Evolutionary conservation across 2,113 vertebrate genomes (phyloP).

Genomic region (Brienomyrus longianalis): DNA sequence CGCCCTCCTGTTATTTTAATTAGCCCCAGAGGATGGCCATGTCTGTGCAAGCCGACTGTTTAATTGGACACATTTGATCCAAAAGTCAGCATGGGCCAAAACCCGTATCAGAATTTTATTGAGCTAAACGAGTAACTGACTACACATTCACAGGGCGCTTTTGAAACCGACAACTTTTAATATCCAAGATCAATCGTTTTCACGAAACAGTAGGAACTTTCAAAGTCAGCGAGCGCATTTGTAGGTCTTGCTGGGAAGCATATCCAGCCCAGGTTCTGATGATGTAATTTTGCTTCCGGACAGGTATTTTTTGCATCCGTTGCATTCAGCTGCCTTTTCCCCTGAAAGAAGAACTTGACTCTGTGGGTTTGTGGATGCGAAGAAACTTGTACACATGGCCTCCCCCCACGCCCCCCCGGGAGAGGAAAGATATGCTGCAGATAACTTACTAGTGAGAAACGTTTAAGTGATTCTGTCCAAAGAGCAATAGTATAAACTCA

Average conservation of each 20-base stretch:
- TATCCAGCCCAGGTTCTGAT: not conserved
- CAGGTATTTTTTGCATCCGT: not conserved
- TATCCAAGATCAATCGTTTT: not conserved
- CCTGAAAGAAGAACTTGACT: not conserved
- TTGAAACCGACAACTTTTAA: not conserved
- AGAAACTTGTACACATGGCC: not conserved
- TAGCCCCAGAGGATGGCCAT: not conserved
- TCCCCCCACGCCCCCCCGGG: not conserved
- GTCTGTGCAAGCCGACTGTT: not conserved
- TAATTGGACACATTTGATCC: not conserved
- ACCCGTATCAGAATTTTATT: not conserved
- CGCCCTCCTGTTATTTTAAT: not conserved
- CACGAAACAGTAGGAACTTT: not conserved
- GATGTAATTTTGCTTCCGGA: not conserved
- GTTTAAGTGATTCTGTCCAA: not conserved
- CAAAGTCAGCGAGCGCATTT: not conserved
- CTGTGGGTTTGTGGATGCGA: not conserved
- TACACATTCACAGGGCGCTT: not conserved
- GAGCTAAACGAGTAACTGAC: not conserved
- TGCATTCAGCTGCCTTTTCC: not conserved
- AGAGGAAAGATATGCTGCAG: not conserved
- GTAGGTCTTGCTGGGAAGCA: not conserved
- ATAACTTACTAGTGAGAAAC: constrained; percentile 10
- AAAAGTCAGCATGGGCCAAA: not conserved
- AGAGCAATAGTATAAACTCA: not conserved